Conservation (phyloP, 2,113 vertebrate genomes). For the Festucalex cinctus region DNA sequence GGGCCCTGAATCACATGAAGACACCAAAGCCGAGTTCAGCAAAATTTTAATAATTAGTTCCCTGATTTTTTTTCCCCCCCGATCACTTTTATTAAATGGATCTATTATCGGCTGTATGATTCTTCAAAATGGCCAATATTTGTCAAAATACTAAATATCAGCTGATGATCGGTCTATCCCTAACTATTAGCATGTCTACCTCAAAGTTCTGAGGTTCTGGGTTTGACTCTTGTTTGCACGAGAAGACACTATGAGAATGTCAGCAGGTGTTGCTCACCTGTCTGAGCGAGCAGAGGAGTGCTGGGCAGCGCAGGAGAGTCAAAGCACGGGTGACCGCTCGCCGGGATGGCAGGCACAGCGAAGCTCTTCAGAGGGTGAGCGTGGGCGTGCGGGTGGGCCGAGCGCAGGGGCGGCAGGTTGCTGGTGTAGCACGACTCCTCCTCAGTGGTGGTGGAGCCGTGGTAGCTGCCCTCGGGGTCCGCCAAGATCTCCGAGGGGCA, state of each 20-base stretch:
- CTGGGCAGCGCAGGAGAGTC: slow-evolving; percentile 85
- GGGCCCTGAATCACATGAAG: slow-evolving; percentile 62
- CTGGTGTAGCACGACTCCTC: slow-evolving; percentile 83
- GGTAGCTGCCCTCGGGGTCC: slow-evolving; percentile 84
- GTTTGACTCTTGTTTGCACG: too few species aligned
- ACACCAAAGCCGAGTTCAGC: not conserved
- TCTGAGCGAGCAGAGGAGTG: slow-evolving; percentile 87
- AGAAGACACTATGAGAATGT: not conserved
- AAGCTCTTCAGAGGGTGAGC: slow-evolving; percentile 97
- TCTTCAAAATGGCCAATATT: too few species aligned
- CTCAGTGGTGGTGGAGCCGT: slow-evolving; percentile 80
- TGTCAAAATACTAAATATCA: too few species aligned
- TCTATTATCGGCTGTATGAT: too few species aligned
- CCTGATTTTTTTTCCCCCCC: too few species aligned
- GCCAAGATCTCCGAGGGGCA: slow-evolving; percentile 80
- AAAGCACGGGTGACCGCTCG: slow-evolving; percentile 67
- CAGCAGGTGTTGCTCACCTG: slow-evolving; percentile 70
- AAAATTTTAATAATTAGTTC: too few species aligned
- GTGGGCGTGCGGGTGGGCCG: slow-evolving; percentile 83
- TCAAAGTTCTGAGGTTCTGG: too few species aligned
- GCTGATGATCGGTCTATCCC: too few species aligned
- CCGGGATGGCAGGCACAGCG: slow-evolving; percentile 83
- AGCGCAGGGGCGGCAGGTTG: slow-evolving; percentile 78
- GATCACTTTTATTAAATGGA: too few species aligned
- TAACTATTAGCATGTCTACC: too few species aligned